Evolutionary conservation across 2,113 vertebrate genomes (phyloP).

Genomic region (Cranoglanis bouderius): DNA sequence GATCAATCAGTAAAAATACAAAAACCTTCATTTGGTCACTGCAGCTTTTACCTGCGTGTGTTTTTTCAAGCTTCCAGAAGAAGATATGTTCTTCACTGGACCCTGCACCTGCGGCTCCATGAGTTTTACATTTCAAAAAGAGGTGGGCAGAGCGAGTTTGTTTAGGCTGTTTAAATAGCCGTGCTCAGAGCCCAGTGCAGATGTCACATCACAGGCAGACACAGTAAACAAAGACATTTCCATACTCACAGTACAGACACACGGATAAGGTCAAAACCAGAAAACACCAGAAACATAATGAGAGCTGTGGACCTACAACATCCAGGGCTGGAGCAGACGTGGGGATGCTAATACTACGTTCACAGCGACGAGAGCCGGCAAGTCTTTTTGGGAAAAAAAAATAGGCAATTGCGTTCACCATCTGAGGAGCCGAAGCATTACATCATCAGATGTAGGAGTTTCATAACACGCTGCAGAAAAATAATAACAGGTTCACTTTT

Average conservation of each 20-base stretch:
- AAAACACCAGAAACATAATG: background rate
- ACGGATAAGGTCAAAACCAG: background rate
- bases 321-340: background rate
- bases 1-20: background rate
- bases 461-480: background rate
- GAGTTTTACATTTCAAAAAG: background rate
- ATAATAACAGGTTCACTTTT: no score
- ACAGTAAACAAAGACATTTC: constrained; percentile 11
- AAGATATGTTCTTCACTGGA: background rate
- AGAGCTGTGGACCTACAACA: background rate
- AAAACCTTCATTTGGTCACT: background rate
- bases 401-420: no score
- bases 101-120: background rate
- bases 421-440: background rate
- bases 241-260: background rate
- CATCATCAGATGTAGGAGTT: background rate
- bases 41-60: background rate
- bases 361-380: background rate
- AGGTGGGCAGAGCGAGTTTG: background rate
- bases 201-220: background rate
- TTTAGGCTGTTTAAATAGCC: background rate
- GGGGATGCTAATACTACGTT: background rate
- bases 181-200: background rate
- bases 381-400: no score
- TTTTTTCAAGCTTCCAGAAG: no score